Evolutionary conservation across 2,797 vertebrate genomes (phyloP).

Genomic region (Loris lydekkerianus): DNA sequence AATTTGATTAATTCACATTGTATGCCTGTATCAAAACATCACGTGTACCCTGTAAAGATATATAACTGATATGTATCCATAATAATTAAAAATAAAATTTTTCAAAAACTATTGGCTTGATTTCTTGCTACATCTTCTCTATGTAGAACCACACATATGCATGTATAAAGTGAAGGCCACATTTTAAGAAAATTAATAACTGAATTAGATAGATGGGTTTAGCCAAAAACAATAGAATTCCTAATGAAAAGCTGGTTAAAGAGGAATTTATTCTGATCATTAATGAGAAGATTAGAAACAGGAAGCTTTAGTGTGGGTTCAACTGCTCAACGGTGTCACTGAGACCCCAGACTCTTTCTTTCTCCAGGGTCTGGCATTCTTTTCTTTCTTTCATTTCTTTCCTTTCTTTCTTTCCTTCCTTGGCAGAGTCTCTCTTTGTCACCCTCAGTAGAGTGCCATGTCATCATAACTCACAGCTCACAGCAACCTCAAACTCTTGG

Average conservation of each 20-base stretch:
- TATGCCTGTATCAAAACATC: background rate
- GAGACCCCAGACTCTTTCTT: rapidly evolving
- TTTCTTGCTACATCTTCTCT: background rate
- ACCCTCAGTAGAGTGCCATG: too few species aligned
- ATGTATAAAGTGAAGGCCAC: background rate
- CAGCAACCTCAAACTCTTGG: too few species aligned
- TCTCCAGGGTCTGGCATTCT: too few species aligned
- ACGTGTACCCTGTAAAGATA: background rate
- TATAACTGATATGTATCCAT: background rate
- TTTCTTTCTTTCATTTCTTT: too few species aligned
- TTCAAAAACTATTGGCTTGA: background rate
- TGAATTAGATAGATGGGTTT: background rate
- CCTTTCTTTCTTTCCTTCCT: too few species aligned
- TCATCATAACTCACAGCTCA: too few species aligned
- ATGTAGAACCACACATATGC: too few species aligned
- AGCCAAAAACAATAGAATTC: background rate
- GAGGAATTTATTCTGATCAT: background rate
- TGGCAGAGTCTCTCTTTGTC: too few species aligned
- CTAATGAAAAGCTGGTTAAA: background rate
- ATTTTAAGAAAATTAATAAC: background rate
- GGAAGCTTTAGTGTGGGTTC: background rate
- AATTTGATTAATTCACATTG: background rate
- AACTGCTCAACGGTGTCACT: background rate
- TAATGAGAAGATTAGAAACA: background rate
- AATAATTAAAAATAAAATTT: background rate